phyloP scores from a whole-genome alignment of 2,113 vertebrate genomes.

The Orientallactaga bullata region DNA sequence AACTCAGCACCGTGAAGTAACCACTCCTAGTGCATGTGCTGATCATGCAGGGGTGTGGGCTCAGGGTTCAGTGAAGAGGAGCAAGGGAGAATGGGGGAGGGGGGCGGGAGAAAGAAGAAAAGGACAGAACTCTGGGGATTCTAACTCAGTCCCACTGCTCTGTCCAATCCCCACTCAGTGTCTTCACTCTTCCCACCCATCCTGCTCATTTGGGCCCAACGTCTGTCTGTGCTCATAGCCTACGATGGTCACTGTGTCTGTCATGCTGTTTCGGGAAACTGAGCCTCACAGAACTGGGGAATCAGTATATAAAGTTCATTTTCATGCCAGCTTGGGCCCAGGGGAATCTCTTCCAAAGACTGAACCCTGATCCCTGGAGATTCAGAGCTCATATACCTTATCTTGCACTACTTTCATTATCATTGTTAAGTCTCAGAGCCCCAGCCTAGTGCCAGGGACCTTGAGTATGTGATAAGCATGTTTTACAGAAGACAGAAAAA shows the following conservation, averaged over 20 bases:
- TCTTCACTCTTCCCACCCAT: neutral
- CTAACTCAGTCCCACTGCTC: neutral
- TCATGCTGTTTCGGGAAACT: neutral
- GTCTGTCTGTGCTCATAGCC: neutral
- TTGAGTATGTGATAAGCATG: too few species aligned
- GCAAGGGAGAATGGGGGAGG: neutral
- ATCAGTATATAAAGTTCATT: too few species aligned
- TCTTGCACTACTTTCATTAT: too few species aligned
- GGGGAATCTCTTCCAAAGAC: too few species aligned
- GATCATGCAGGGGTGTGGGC: neutral
- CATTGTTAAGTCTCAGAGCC: too few species aligned
- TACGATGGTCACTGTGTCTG: neutral
- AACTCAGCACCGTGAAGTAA: neutral
- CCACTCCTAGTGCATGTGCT: neutral
- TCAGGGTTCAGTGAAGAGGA: neutral
- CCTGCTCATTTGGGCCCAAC: neutral
- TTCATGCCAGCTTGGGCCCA: too few species aligned
- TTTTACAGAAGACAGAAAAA: too few species aligned
- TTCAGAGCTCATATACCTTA: too few species aligned
- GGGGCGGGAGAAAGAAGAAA: neutral
- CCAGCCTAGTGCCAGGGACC: too few species aligned
- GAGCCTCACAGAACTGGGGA: too few species aligned
- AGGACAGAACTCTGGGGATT: neutral
- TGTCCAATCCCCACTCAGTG: neutral
- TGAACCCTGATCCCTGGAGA: too few species aligned